phyloP scores from a whole-genome alignment of 1,140 invertebrate genomes.

The Calliphora vicina region DNA sequence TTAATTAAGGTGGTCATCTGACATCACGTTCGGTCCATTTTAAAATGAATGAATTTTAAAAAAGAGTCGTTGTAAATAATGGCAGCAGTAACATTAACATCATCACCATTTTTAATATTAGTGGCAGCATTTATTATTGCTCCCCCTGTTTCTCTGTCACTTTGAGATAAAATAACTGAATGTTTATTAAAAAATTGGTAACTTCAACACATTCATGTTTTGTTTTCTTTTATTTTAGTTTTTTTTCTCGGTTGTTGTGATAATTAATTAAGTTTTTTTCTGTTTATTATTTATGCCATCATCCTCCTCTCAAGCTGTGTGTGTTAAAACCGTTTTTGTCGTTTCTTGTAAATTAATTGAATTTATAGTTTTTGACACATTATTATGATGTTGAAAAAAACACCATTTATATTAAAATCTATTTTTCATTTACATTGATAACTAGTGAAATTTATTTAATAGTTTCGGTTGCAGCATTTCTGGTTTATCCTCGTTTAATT shows the following conservation, averaged over 20 bases:
- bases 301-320: not conserved
- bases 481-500: too few species aligned
- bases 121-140: not conserved
- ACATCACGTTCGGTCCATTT: constrained; percentile 4
- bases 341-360: constrained; percentile 28
- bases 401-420: constrained; percentile 11
- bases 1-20: constrained; percentile 27
- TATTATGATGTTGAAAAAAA: constrained; percentile 22
- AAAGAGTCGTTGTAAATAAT: not conserved
- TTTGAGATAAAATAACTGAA: not conserved
- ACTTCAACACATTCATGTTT: not conserved
- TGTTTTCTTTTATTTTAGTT: too few species aligned
- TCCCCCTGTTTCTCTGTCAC: too few species aligned
- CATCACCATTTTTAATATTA: not conserved
- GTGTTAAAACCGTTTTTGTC: not conserved
- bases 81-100: not conserved
- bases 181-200: not conserved
- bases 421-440: not conserved
- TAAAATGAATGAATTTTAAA: not conserved
- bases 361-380: constrained; percentile 21
- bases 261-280: not conserved
- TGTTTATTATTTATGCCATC: not conserved
- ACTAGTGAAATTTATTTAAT: not conserved
- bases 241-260: not conserved
- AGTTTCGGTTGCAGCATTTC: too few species aligned